Evolutionary conservation across 2,888 invertebrate genomes (phyloP), one percentile per base, ranked within the genome.

Genomic region (Tigriopus californicus): DNA sequence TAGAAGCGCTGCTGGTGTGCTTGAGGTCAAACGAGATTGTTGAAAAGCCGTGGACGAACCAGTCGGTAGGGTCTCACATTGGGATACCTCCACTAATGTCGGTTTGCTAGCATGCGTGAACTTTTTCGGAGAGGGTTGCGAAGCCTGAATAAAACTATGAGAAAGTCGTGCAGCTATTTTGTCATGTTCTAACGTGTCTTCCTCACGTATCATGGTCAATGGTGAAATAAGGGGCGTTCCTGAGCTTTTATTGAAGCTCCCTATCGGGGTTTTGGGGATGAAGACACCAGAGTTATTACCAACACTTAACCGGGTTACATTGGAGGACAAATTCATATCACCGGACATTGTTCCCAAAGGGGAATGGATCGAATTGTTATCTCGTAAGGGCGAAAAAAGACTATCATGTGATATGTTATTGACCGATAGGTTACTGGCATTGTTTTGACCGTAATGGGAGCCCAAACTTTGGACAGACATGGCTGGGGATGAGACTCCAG

Each of bases 321-420:
- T 24, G n/a, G 25, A 24, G 15, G 51, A n/a, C 40, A 18, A 12
- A 33, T 40, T 54, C 15, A n/a, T 12, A 54, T 54, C 10, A 41
- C 18, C n/a, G 33, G 10, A 24, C n/a, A 25, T 46, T 20, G 15
- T 20, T 46, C 46, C 46, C 18, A 18, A 20, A 46, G 15, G 24
- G 22, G n/a, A 20, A 13, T 24, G 52, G 52, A 52, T 52, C 20
- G 24, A 5, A 20, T 20, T 4, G 52, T 54, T 18, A 1, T 54
- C 54, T 41, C 41, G n/a, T 18, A 40, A 22, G 3, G 54, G 54
- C 8, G 54, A 54, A 41, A 54, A 54, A 11, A 54, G 20, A 54
- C 54, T 54, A 41, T 54, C 54, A 10, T 18, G 25, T 1, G 54
- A 54, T 4, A 40, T 33, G 41, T 54, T 25, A 54, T 40, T 54